Conservation (phyloP, 2,113 vertebrate species). For the Stercorarius parasiticus region DNA sequence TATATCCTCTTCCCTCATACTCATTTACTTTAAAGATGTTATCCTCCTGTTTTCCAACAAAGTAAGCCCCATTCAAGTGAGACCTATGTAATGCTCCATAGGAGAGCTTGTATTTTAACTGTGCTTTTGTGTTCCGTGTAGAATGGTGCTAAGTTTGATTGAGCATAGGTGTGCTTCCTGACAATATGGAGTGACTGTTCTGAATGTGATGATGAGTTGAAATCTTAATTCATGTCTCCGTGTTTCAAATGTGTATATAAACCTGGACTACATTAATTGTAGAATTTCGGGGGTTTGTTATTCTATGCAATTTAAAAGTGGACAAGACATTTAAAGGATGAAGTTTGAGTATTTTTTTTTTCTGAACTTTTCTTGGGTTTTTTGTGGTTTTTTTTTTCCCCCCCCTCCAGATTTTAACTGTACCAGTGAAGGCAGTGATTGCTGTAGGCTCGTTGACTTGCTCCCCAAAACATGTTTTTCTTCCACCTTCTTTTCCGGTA, state of each 20-base stretch:
- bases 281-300: neutral
- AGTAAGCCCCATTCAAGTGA: neutral
- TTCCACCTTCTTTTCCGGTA: slow-evolving; percentile 92
- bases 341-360: neutral
- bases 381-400: neutral
- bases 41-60: neutral
- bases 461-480: slow-evolving; percentile 85
- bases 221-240: neutral
- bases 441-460: slow-evolving; percentile 89
- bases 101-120: neutral
- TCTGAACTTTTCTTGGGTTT: neutral
- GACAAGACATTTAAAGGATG: neutral
- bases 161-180: neutral
- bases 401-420: slow-evolving; percentile 85
- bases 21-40: neutral
- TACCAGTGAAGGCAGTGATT: slow-evolving; percentile 90
- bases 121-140: neutral
- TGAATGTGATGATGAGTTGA: neutral
- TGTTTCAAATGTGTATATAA: neutral
- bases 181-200: neutral
- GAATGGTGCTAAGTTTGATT: neutral
- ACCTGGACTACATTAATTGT: neutral
- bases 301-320: neutral
- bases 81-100: neutral
- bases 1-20: neutral